Evolutionary conservation across 2,888 invertebrate species (phyloP), one percentile per base, ranked within the genome.

Genomic region (Lacanobia oleracea): DNA sequence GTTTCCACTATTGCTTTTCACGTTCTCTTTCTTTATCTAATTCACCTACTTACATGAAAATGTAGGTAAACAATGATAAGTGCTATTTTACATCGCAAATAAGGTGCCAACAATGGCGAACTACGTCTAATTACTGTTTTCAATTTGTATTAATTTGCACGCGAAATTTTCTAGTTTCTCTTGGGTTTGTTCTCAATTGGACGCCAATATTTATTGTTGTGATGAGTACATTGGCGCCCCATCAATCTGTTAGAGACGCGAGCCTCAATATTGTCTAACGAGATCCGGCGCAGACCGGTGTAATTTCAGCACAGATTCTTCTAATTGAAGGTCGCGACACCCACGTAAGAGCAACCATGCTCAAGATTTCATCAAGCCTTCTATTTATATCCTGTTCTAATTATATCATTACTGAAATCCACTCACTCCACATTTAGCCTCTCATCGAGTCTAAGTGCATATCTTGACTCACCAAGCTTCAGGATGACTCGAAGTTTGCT

Each of bases 351-450:
- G 79, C 83, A 85, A 68, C 82, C 80, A 76, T 77, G 77, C 86
- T 88, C 62, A 89, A 92, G 89, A 91, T 88, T 91, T 91, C 91
- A 90, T 90, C 89, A 90, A 88, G 82, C 77, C 74, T 77, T 79
- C 91, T 95, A 95, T 94, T 93, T 92, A 91, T 93, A 94, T 87
- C 86, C 85, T 85, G 86, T 67, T 91, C 93, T 93, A 94, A 93
- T 94, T 94, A 92, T 94, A 94, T 86, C 87, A 83, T 83, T 84
- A 85, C 84, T 88, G 88, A 88, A 90, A 89, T 91, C 88, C 87
- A 86, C 89, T 76, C 90, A 83, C 82, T 87, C 76, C 91, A 89
- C 88, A 88, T 92, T 92, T 91, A 93, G 93, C 84, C 84, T 85
- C 86, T 80, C 85, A 76, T 80, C 81, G 79, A 81, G 80, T 77